A percentile compares a stretch with the other conserved stretches of the same genome.
These are phyloP conservation scores for Centroberyx gerrardi DNA, from an alignment of 2,797 vertebrate genomes.

Conservation along the genomic window DNA sequence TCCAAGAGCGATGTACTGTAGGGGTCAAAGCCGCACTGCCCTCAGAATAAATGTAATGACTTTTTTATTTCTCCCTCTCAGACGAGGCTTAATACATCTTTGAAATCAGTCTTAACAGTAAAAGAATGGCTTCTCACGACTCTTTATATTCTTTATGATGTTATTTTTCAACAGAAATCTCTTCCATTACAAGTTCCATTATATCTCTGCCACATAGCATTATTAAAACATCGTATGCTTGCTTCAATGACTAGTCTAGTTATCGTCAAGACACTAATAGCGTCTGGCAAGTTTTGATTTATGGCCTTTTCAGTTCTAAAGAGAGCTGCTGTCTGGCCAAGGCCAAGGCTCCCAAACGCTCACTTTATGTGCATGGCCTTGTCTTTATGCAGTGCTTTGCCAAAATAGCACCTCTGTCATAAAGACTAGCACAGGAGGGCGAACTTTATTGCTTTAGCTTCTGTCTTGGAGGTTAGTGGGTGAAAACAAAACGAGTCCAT, in stretches of 20 bases:
- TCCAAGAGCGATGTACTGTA: too few relatives aligned
- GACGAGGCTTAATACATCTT: too few relatives aligned
- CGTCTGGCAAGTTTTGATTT: constrained; percentile 22
- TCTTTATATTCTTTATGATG: not conserved
- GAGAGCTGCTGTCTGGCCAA: not conserved
- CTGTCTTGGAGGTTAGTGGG: not conserved
- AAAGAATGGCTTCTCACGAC: not conserved
- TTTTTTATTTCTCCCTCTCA: too few relatives aligned
- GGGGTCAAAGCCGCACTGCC: too few relatives aligned
- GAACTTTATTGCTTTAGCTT: constrained; percentile 7
- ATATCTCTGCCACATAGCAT: not conserved
- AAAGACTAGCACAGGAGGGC: not conserved
- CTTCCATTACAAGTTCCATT: not conserved
- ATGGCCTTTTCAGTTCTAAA: constrained; percentile 15
- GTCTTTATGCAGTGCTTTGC: constrained; percentile 3
- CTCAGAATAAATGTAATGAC: too few relatives aligned
- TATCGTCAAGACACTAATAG: not conserved
- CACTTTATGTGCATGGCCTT: constrained; percentile 15
- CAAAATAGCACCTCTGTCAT: constrained; percentile 25
- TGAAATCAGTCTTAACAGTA: too few relatives aligned
- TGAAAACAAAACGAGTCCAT: constrained; percentile 11
- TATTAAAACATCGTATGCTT: constrained; percentile 3
- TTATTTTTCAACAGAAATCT: not conserved
- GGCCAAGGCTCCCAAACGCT: constrained; percentile 7
- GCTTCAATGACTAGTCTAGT: not conserved